Conservation (phyloP, 2,113 vertebrate species). For the Aldabrachelys gigantea region DNA sequence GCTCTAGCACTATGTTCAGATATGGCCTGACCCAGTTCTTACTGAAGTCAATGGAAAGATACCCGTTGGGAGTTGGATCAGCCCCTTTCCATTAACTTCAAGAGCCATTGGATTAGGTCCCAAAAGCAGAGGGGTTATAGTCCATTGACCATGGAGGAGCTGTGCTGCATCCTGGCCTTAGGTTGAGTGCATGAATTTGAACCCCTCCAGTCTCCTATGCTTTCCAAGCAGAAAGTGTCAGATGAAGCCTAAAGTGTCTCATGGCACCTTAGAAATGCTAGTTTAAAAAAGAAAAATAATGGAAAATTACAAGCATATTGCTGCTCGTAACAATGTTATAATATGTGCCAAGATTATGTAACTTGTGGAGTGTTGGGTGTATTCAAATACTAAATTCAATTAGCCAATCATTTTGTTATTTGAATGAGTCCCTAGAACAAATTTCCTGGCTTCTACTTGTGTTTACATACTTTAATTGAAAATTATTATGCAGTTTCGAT, state of each 20-base stretch:
- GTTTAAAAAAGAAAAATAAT: not conserved
- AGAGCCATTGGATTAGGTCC: not conserved
- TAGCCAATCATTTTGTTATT: not conserved
- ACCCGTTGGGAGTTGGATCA: not conserved
- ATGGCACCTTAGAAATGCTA: not conserved
- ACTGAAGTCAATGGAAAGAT: not conserved
- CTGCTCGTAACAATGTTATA: not conserved
- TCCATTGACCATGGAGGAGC: not conserved
- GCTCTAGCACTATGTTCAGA: not conserved
- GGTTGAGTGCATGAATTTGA: not conserved
- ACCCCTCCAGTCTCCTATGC: not conserved
- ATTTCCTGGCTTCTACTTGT: conserved; percentile 5
- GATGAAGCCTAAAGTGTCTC: not conserved
- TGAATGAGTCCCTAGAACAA: not conserved
- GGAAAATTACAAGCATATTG: not conserved
- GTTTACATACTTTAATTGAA: conserved; percentile 32
- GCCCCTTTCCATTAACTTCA: not conserved
- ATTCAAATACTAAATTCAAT: not conserved
- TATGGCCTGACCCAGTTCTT: not conserved
- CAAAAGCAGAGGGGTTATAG: not conserved
- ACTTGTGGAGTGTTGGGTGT: not conserved
- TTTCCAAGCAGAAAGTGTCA: not conserved
- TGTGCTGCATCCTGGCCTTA: not conserved
- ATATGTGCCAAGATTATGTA: not conserved
- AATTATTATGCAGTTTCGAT: not conserved